Conservation (phyloP, 2,797 vertebrate genomes). For the Neosilurus hyrtlii region DNA sequence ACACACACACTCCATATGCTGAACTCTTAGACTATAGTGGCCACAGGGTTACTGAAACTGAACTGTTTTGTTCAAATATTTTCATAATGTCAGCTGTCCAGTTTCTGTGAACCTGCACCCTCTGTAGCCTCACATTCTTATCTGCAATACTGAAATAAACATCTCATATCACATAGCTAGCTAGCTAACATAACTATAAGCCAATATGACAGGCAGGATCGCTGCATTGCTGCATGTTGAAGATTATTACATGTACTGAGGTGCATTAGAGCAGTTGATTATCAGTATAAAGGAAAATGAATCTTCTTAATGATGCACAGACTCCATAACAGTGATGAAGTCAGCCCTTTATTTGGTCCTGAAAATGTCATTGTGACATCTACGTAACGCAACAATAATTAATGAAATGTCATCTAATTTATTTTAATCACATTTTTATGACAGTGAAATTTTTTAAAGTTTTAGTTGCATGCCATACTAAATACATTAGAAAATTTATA, state of each 20-base stretch:
- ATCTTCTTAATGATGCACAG: conserved; percentile 18
- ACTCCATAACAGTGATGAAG: background rate
- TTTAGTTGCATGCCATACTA: background rate
- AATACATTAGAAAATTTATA: background rate
- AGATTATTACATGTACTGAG: background rate
- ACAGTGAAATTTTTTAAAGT: background rate
- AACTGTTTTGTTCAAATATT: background rate
- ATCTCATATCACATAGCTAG: background rate
- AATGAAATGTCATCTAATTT: conserved; percentile 23
- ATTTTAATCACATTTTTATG: conserved; percentile 11
- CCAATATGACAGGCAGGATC: background rate
- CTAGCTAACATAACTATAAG: background rate
- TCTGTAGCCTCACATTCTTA: background rate
- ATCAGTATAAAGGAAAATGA: conserved; percentile 20
- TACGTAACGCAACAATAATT: conserved; percentile 17
- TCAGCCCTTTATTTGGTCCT: background rate
- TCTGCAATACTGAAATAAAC: background rate
- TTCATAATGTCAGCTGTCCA: background rate
- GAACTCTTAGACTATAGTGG: background rate
- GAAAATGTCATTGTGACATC: conserved; percentile 9
- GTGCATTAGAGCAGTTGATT: conserved; percentile 4
- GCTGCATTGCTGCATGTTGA: background rate
- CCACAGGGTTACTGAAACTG: background rate
- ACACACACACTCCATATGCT: no score
- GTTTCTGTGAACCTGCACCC: conserved; percentile 3